Evolutionary conservation across 2,888 invertebrate species (phyloP).

Genomic region (Heteropelma amictum): DNA sequence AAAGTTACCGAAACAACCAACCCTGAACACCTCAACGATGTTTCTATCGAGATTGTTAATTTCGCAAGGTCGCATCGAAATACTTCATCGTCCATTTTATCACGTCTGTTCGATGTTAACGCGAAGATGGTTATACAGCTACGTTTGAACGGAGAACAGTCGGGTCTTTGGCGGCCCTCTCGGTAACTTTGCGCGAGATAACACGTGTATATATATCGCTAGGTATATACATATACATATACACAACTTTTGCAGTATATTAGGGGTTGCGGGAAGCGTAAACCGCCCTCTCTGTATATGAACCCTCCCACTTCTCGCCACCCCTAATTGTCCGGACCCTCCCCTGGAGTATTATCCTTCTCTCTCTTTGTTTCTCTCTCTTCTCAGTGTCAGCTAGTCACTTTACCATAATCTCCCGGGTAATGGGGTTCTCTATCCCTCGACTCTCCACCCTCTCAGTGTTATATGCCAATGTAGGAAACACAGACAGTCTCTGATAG

Average conservation of each 20-base stretch:
- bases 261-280: slow-evolving; percentile 55
- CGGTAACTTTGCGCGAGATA: slow-evolving; percentile 27
- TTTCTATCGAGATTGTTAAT: neutral
- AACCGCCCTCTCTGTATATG: slow-evolving; percentile 65
- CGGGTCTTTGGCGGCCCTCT: slow-evolving; percentile 5
- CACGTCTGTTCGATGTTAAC: slow-evolving; percentile 28
- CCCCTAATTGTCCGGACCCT: slow-evolving; percentile 57
- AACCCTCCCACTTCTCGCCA: slow-evolving; percentile 67
- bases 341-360: slow-evolving; percentile 21
- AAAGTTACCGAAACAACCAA: too few species aligned
- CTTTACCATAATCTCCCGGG: slow-evolving; percentile 70
- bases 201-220: neutral
- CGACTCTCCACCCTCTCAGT: slow-evolving; percentile 26
- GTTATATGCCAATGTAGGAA: slow-evolving; percentile 4
- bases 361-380: slow-evolving; percentile 36
- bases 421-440: slow-evolving; percentile 67
- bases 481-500: slow-evolving; percentile 39
- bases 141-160: slow-evolving; percentile 22
- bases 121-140: slow-evolving; percentile 7
- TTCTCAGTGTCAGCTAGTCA: slow-evolving; percentile 66
- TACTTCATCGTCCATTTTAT: slow-evolving; percentile 33
- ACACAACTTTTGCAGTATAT: neutral
- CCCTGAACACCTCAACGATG: too few species aligned
- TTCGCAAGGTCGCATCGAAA: slow-evolving; percentile 1
- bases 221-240: neutral